Conservation (phyloP, 2,888 invertebrate species). For the Drosophila incognita region DNA sequence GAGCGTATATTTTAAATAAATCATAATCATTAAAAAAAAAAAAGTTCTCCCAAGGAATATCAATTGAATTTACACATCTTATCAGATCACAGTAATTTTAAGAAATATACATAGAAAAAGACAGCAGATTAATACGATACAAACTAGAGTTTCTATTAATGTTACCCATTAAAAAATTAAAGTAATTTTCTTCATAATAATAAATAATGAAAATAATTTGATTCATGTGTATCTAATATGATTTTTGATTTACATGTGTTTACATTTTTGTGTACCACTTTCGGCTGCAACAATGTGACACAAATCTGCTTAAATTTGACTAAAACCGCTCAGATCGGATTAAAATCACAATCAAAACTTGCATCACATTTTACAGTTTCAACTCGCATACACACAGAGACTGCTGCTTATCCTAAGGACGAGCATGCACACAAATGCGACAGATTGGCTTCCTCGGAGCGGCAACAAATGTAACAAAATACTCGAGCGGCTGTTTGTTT, state of each 20-base stretch:
- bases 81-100: background rate
- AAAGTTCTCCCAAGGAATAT: background rate
- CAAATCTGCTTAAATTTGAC: slow-evolving; percentile 85
- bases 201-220: slow-evolving; percentile 34
- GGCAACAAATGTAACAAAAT: slow-evolving; percentile 70
- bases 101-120: background rate
- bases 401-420: slow-evolving; percentile 42
- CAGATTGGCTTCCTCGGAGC: slow-evolving; percentile 66
- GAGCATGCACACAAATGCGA: slow-evolving; percentile 74
- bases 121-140: background rate
- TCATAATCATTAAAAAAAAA: background rate
- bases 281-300: slow-evolving; percentile 78
- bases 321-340: slow-evolving; percentile 85
- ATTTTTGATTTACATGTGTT: slow-evolving; percentile 79
- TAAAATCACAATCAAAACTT: slow-evolving; percentile 81
- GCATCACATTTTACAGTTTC: slow-evolving; percentile 75
- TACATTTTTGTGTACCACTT: slow-evolving; percentile 68
- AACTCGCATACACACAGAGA: slow-evolving; percentile 11
- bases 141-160: background rate
- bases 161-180: background rate
- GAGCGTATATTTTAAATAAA: background rate
- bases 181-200: background rate
- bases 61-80: background rate
- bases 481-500: slow-evolving; percentile 82
- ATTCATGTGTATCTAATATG: slow-evolving; percentile 47